Conservation (phyloP, 2,888 invertebrate species). For the Acanthosepion esculentum region DNA sequence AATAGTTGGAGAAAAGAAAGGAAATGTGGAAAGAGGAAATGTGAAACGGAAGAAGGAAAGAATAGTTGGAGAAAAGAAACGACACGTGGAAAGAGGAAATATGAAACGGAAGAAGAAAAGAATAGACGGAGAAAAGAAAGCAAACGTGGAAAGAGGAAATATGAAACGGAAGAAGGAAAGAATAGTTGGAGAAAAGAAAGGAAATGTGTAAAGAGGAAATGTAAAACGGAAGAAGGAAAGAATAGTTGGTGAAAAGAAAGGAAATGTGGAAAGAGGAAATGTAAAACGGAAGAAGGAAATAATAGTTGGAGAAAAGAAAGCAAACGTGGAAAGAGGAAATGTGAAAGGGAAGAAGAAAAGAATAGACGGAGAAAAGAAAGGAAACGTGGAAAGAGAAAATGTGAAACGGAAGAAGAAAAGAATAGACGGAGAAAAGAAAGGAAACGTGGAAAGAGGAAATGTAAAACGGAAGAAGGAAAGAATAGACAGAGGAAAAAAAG, state of each 20-base stretch:
- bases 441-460: background rate
- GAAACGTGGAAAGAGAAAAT: no score
- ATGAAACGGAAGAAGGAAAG: no score
- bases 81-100: background rate
- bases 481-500: no score
- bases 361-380: no score
- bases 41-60: no score
- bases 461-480: accelerated
- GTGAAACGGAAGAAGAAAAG: no score
- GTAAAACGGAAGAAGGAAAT: accelerated
- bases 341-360: accelerated
- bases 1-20: background rate
- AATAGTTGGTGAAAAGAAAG: background rate
- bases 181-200: background rate
- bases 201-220: background rate
- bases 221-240: accelerated
- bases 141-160: background rate
- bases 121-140: background rate
- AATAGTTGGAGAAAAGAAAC: background rate
- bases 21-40: background rate
- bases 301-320: background rate
- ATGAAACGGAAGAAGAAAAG: no score
- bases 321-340: background rate
- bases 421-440: background rate
- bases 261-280: background rate